Base-by-base conservation (phyloP, 1,140 invertebrate species). In the Eufriesea mexicana region DNA sequence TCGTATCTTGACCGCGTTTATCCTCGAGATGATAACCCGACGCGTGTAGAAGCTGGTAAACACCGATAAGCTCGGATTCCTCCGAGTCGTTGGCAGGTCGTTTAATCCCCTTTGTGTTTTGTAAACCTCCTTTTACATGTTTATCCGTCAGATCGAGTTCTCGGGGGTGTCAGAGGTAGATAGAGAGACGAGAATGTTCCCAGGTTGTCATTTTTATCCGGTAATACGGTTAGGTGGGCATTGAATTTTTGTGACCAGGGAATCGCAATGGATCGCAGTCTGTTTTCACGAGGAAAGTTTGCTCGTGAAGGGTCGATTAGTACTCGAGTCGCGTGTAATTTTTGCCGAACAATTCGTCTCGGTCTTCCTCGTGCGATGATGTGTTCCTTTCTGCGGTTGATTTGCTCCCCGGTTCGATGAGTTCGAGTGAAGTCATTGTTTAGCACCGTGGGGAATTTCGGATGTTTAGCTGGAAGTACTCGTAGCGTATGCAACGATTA, bases 261-360 rank as follows among this genome's bases (percentile, higher is more conserved):
- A 16, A 61, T 61, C 59, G 59, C 16, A 61, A 25, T 7, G 59
- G 25, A 61, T n/a, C 59, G 20, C 16, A 62, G 61, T 20, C 20
- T 35, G 18, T 35, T 16, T 62, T 62, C 28, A 35, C 20, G 18
- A 62, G n/a, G 57, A n/a, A n/a, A 62, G 35, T 42, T 14, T 25
- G 25, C 16, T 62, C 35, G 35, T 62, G 28, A 16, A 62, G n/a
- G 59, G 18, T 35, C 12, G 47, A 75, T 75, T 75, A 47, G n/a
- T 49, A 74, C 55, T 20, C 72, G 55, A 61, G 18, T 75, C 57
- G 72, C 57, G 72, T 75, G 55, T 49, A 57, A 61, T 74, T 74
- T 74, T 57, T 10, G 10, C 35, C 57, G 12, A 0, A n/a, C 47
- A 28, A 51, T 51, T 70, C 28, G 18, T 42, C 9, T 64, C 18